Evolutionary conservation across 2,888 invertebrate genomes (phyloP).

Genomic region (Sarcophaga rosellei): DNA sequence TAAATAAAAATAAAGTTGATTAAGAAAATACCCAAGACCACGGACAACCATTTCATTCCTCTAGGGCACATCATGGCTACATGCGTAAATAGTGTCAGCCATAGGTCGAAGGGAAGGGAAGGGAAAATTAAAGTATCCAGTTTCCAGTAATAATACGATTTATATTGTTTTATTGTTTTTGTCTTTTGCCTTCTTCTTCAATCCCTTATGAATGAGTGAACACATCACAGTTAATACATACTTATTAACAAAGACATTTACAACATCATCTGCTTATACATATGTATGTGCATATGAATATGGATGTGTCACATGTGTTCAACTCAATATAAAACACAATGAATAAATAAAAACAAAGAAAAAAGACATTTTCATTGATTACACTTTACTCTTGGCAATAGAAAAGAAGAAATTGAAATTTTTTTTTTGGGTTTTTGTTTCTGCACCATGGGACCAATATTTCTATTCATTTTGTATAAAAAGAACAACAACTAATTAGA

Average conservation of each 20-base stretch:
- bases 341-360: neutral
- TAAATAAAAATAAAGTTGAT: no score
- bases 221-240: conserved; percentile 7
- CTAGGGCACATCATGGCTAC: conserved; percentile 6
- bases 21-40: neutral
- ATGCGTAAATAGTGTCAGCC: conserved; percentile 17
- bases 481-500: no score
- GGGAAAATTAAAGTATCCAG: neutral
- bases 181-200: neutral
- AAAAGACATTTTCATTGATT: conserved; percentile 34
- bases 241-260: neutral
- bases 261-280: neutral
- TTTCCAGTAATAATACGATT: neutral
- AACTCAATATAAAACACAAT: neutral
- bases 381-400: conserved; percentile 8
- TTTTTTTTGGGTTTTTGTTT: no score
- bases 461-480: no score
- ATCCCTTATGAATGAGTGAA: conserved; percentile 33
- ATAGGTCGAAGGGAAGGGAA: conserved; percentile 4
- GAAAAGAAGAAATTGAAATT: no score
- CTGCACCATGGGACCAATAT: no score
- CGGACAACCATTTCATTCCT: neutral
- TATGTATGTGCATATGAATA: neutral
- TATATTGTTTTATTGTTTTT: neutral
- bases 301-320: neutral